phyloP scores from a whole-genome alignment of 37 sponge, comb jelly and placozoan species.

The Cliona cf. orientalis region DNA sequence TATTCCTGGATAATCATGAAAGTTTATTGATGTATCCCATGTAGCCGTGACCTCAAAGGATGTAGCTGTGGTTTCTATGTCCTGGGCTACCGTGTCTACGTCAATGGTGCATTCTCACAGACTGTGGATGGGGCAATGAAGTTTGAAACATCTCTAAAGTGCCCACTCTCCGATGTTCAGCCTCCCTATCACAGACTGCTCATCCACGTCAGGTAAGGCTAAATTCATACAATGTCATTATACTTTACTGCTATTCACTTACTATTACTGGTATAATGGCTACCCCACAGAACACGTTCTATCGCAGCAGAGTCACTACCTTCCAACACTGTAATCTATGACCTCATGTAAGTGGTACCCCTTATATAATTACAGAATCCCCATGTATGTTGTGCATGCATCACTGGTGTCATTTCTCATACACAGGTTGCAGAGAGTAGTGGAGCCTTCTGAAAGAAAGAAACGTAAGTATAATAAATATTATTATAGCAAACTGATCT shows the following conservation, averaged over 20 bases:
- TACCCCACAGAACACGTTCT: conserved; percentile 42
- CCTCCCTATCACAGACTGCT: not conserved
- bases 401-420: not conserved
- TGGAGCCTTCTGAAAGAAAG: not conserved
- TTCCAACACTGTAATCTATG: conserved; percentile 17
- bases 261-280: not conserved
- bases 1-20: too few species aligned
- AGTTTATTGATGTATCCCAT: not conserved
- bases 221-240: not conserved
- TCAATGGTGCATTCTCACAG: conserved; percentile 13
- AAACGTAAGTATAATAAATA: not conserved
- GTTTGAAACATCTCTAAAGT: not conserved
- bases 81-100: conserved; percentile 66
- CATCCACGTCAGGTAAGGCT: conserved; percentile 41
- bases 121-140: conserved; percentile 61
- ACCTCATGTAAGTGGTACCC: conserved; percentile 13
- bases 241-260: not conserved
- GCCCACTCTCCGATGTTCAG: not conserved
- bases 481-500: not conserved
- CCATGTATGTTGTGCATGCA: not conserved
- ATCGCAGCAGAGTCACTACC: conserved; percentile 51
- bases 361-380: not conserved
- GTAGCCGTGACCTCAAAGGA: conserved; percentile 40
- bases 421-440: not conserved
- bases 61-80: conserved; percentile 48